Evolutionary conservation across 2,113 vertebrate species (phyloP), one percentile per base, ranked within the genome.

Genomic region (Antigone vipio): DNA sequence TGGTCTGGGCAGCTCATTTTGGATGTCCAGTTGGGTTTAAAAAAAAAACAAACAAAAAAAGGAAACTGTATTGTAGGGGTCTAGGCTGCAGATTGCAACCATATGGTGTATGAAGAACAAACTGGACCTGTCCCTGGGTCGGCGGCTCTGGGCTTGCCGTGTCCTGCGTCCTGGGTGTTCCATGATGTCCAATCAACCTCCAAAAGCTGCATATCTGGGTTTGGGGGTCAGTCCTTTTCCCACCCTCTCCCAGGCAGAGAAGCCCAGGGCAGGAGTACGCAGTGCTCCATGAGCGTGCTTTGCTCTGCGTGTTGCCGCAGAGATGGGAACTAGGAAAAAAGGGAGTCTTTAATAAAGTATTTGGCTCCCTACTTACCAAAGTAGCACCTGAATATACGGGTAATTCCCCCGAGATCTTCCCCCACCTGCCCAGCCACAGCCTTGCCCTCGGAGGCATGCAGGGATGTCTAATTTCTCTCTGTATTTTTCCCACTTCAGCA

Each of bases 401-500:
- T 15, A 11, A 23, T 18, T 16, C 15, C 34, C 35, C 9, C 16
- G 6, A 19, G 47, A 5, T 19, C 66, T 60, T 27, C 2, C 40
- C 45, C 14, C 12, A 10, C 11, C 18, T 53, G 68, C 21, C 56
- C 75, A 52, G 79, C 56, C 26, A 14, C n/a, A n/a, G 38, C 59
- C 38, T 44, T 0, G 0, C 19, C 38, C 56, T 5, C 1, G 3
- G 29, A 14, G 10, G 27, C 47, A 38, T 1, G 2, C 24, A 32
- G 44, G 16, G 45, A 44, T 12, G 27, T 64, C 27, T 7, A 3
- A 45, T 40, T 34, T 24, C 40, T 52, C 44, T 0, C 7, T 3
- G 45, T 4, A 1, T 56, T 59, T 63, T 55, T 21, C 71, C 60
- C 19, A n/a, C 12, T 42, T 42, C 29, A 50, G 26, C 32, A 3